These are phyloP conservation scores for Limanda limanda DNA, from an alignment of 2,113 vertebrate genomes.

Conservation along the genomic window DNA sequence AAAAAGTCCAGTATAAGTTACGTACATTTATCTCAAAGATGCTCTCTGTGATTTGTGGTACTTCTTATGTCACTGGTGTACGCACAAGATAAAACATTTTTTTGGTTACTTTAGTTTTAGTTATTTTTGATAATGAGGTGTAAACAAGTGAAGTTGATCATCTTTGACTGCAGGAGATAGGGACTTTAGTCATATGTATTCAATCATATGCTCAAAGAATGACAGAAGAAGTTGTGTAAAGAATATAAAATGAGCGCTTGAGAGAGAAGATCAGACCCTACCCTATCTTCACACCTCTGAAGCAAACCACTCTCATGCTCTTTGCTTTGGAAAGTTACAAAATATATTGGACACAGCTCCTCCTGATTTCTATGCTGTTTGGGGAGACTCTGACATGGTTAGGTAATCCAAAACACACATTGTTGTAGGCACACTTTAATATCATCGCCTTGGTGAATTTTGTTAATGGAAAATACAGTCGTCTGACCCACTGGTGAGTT, in stretches of 20 bases:
- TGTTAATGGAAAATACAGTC: conserved; percentile 13
- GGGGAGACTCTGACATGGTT: background rate
- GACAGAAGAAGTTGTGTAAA: background rate
- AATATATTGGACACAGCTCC: background rate
- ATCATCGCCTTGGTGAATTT: background rate
- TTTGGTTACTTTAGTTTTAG: too few species aligned
- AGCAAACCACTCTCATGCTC: background rate
- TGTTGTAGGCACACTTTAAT: background rate
- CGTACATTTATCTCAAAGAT: too few species aligned
- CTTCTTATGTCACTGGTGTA: too few species aligned
- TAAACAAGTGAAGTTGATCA: too few species aligned
- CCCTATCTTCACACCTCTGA: background rate
- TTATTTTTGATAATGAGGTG: too few species aligned
- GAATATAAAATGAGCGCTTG: background rate
- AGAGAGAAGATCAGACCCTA: background rate
- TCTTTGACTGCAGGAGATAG: too few species aligned
- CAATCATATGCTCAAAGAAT: background rate
- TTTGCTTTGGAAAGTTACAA: background rate
- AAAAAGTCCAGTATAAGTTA: too few species aligned
- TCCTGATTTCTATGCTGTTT: background rate
- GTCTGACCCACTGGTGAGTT: conserved; percentile 14
- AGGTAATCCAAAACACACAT: background rate
- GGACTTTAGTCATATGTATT: too few species aligned
- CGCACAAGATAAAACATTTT: too few species aligned
- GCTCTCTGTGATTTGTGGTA: too few species aligned